phyloP scores from a whole-genome alignment of 2,888 invertebrate genomes.

The Saturnia japonica region DNA sequence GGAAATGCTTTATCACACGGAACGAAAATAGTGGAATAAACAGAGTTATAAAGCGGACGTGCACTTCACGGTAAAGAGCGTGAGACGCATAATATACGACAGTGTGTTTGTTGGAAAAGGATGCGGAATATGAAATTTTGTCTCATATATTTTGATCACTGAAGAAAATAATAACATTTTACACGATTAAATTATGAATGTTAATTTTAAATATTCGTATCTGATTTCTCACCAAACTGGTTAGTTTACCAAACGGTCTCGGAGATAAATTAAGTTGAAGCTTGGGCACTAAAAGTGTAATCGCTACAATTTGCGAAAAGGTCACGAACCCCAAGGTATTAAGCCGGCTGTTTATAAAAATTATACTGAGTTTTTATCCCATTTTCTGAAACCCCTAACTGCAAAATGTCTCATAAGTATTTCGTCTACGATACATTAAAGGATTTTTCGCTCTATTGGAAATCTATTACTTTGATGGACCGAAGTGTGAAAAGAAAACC shows the following conservation, averaged over 20 bases:
- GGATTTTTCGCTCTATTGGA: constrained; percentile 20
- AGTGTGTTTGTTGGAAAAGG: no score
- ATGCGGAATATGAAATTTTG: no score
- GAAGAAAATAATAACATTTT: neutral
- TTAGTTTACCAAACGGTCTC: constrained; percentile 38
- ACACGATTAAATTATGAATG: neutral
- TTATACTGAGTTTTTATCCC: constrained; percentile 10
- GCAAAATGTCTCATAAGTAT: constrained; percentile 18
- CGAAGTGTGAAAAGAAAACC: constrained; percentile 11
- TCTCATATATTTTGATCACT: no score
- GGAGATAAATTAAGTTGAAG: constrained; percentile 43
- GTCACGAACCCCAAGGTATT: constrained; percentile 51
- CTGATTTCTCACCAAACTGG: constrained; percentile 18
- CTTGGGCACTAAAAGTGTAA: constrained; percentile 43
- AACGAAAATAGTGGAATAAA: neutral
- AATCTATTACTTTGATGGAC: constrained; percentile 20
- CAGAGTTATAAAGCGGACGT: neutral
- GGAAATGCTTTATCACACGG: no score
- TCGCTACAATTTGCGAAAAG: constrained; percentile 56
- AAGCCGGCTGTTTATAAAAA: constrained; percentile 48
- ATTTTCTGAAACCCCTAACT: constrained; percentile 12
- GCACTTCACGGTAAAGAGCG: no score
- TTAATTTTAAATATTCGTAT: neutral
- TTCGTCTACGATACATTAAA: constrained; percentile 17
- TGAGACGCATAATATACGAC: no score